These are phyloP conservation scores for Nematopogon swammerdamellus DNA, from an alignment of 2,888 invertebrate species.

Conservation along the genomic window DNA sequence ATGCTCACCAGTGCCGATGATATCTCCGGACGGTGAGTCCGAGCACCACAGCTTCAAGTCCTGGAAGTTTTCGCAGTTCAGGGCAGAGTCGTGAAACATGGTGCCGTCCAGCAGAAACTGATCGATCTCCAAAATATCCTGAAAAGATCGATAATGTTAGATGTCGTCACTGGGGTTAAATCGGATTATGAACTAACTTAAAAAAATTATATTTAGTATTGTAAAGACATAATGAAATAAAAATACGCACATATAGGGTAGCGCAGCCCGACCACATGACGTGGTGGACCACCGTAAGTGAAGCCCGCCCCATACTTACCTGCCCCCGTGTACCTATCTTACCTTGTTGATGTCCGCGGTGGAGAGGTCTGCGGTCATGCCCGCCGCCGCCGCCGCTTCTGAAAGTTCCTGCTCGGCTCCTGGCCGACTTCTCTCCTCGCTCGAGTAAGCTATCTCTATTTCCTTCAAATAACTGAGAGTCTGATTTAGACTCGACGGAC, in stretches of 20 bases:
- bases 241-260: no score
- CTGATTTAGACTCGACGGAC: constrained; percentile 47
- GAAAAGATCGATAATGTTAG: constrained; percentile 31
- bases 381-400: background rate
- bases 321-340: background rate
- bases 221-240: background rate
- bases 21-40: constrained; percentile 47
- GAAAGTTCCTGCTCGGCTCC: constrained; percentile 24
- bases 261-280: no score
- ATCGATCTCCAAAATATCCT: constrained; percentile 47
- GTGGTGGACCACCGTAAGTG: no score
- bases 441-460: constrained; percentile 52
- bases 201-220: constrained; percentile 15
- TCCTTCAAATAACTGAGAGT: constrained; percentile 50
- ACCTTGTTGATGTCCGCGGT: background rate
- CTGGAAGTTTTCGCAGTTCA: constrained; percentile 66
- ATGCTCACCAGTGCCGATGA: constrained; percentile 46
- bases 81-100: constrained; percentile 43
- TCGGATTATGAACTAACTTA: constrained; percentile 8
- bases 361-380: background rate
- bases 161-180: background rate
- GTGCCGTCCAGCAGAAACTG: constrained; percentile 31
- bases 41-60: constrained; percentile 63
- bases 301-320: background rate
- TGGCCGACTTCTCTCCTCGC: constrained; percentile 40